phyloP scores from a whole-genome alignment of 2,888 invertebrate species.

The Scrobipalpa atriplicella region DNA sequence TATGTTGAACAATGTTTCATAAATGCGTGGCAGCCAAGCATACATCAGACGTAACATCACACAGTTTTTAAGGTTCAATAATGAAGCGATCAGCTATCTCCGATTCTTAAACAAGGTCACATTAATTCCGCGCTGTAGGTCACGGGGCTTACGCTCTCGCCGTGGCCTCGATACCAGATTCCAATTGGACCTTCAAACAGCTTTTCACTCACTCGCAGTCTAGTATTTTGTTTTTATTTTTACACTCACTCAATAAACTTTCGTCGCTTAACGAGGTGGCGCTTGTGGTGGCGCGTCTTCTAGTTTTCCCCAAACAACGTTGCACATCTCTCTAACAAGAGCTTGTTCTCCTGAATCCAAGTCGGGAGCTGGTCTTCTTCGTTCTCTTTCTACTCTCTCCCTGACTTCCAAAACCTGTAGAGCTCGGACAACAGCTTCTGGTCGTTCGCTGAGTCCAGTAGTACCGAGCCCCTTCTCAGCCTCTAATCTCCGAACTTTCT shows the following conservation, averaged over 20 bases:
- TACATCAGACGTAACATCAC: conserved; percentile 36
- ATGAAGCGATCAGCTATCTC: conserved; percentile 51
- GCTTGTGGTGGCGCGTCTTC: conserved; percentile 90
- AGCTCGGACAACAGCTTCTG: conserved; percentile 96
- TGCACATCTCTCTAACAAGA: conserved; percentile 97
- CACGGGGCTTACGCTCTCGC: conserved; percentile 63
- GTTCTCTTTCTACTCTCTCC: conserved; percentile 91
- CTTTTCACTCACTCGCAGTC: conserved; percentile 47
- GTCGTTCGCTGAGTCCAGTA: conserved; percentile 85
- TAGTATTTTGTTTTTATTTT: conserved; percentile 12
- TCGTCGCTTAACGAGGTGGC: conserved; percentile 61
- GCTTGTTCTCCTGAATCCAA: conserved; percentile 95
- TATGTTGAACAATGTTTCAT: conserved; percentile 29
- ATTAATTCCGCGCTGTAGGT: conserved; percentile 67
- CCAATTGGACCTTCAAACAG: conserved; percentile 61
- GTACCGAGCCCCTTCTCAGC: conserved; percentile 92
- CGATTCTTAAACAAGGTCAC: conserved; percentile 68
- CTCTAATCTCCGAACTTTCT: conserved; percentile 91
- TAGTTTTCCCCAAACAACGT: conserved; percentile 95
- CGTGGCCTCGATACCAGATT: conserved; percentile 73
- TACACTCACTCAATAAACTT: conserved; percentile 21
- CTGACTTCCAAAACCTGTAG: conserved; percentile 95
- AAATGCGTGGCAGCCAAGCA: conserved; percentile 50
- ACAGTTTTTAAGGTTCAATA: conserved; percentile 43
- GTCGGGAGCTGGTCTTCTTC: conserved; percentile 82